Conservation (phyloP, 2,113 vertebrate genomes). For the Bombycilla garrulus region DNA sequence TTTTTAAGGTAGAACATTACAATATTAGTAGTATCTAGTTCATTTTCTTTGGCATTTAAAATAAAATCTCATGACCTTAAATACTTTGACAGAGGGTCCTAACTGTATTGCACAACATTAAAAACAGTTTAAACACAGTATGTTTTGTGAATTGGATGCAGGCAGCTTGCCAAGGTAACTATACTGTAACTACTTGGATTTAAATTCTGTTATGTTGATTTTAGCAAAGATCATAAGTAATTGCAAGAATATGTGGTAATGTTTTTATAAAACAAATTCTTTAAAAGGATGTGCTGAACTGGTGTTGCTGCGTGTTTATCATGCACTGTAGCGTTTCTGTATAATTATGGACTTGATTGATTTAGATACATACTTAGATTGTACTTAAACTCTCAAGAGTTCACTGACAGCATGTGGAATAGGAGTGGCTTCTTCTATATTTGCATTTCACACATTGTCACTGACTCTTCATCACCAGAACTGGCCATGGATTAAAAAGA, state of each 20-base stretch:
- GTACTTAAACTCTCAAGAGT: background rate
- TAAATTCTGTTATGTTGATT: slow-evolving; percentile 35
- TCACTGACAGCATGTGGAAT: background rate
- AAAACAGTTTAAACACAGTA: slow-evolving; percentile 37
- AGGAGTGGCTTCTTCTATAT: background rate
- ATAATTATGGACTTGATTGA: background rate
- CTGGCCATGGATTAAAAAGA: background rate
- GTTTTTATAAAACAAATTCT: slow-evolving; percentile 10
- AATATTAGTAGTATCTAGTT: background rate
- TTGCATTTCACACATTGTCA: background rate
- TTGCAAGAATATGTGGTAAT: background rate
- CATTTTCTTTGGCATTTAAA: slow-evolving; percentile 55
- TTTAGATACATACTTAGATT: background rate
- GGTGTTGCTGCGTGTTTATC: background rate
- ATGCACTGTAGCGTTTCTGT: background rate
- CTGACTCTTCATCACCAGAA: background rate
- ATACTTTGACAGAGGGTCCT: slow-evolving; percentile 32
- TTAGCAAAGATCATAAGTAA: slow-evolving; percentile 32
- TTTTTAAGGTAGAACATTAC: slow-evolving; percentile 20
- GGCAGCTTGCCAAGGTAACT: slow-evolving; percentile 53
- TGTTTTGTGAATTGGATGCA: slow-evolving; percentile 47
- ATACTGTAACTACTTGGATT: slow-evolving; percentile 15
- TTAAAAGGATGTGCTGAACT: background rate
- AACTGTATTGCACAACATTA: slow-evolving; percentile 47
- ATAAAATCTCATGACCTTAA: slow-evolving; percentile 64